Base-by-base conservation (phyloP, 2,888 invertebrate genomes). In the Drosophila neonasuta region DNA sequence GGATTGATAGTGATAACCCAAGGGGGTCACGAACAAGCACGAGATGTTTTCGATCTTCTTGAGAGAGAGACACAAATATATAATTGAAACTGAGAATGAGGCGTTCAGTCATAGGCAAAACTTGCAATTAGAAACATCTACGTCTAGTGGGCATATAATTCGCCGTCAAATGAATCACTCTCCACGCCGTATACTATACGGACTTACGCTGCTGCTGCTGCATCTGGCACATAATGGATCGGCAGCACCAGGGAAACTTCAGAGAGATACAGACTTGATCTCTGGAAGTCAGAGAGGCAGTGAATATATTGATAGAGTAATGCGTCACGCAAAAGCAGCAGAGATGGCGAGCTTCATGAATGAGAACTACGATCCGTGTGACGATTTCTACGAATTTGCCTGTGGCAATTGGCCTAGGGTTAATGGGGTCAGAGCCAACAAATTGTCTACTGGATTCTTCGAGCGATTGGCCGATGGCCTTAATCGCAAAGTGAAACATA, bases 351-450 rank as follows among this genome's bases (percentile, higher is more conserved):
- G 75, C 51, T 89, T 82, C 36, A 87, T 90, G 79, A 71, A 90
- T 52, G 69, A 71, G 9, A 63, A 42, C 2, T 63, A 74, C 1
- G 80, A 90, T 75, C 90, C 90, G 8, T 90, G 90, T 58, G 52
- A 68, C 3, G 77, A 90, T 60, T 90, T 90, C 54, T 90, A 90
- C 42, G 66, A 73, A 8, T 90, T 89, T 46, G 81, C 91, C 2
- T 90, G 90, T 55, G 91, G 90, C 7, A 88, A 87, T 41, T 90
- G 86, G 81, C 41, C 62, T 0, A 74, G 66, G n/a, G 56, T 79
- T 1, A 82, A 90, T 66, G 79, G 83, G 2, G 87, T 89, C 20
- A 70, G 52, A 10, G 10, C 56, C 2, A 68, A 65, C 2, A 74
- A 74, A 15, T 7, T 77, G 0, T 76, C 78, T 1, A 89, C 90